A percentile compares a stretch with the other conserved stretches of the same genome.
These are phyloP conservation scores for Megaptera novaeangliae DNA, from an alignment of 2,113 vertebrate species.

Conservation along the genomic window DNA sequence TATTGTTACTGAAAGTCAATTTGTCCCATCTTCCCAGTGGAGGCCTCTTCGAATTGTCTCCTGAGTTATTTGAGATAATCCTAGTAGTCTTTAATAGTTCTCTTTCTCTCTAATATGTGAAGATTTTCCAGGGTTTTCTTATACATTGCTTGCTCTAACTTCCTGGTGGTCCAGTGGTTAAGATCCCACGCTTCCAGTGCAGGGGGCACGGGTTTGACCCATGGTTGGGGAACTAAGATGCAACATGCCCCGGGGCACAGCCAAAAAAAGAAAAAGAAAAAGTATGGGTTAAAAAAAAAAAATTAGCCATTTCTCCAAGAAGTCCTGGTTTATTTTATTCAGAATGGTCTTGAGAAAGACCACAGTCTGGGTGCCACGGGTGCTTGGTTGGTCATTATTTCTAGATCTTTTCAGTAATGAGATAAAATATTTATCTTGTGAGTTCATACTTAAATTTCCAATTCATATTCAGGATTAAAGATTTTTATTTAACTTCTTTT, in stretches of 20 bases:
- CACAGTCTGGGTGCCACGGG: not conserved
- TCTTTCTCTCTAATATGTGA: not conserved
- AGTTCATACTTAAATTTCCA: not conserved
- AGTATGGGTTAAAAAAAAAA: not conserved
- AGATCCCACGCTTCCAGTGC: not conserved
- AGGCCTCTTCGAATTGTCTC: not conserved
- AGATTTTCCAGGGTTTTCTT: not conserved
- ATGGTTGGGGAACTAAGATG: too few species aligned
- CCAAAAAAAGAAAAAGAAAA: not conserved
- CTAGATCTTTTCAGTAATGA: not conserved
- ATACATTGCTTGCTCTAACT: not conserved
- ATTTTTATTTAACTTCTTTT: not conserved
- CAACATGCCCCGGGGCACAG: not conserved
- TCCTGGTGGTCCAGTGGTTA: too few species aligned
- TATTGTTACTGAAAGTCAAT: not conserved
- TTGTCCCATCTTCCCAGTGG: not conserved
- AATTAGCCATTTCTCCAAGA: not conserved
- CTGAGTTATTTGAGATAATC: not conserved
- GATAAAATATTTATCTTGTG: not conserved
- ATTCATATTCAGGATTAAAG: not conserved
- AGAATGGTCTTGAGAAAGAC: not conserved
- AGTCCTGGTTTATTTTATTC: not conserved
- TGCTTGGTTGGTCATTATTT: not conserved
- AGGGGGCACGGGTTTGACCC: too few species aligned
- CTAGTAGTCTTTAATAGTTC: not conserved